A percentile compares a stretch with the other conserved stretches of the same genome.
These are phyloP conservation scores for Steatocranus sp. DNA, from an alignment of 2,797 vertebrate species.

Conservation along the genomic window DNA sequence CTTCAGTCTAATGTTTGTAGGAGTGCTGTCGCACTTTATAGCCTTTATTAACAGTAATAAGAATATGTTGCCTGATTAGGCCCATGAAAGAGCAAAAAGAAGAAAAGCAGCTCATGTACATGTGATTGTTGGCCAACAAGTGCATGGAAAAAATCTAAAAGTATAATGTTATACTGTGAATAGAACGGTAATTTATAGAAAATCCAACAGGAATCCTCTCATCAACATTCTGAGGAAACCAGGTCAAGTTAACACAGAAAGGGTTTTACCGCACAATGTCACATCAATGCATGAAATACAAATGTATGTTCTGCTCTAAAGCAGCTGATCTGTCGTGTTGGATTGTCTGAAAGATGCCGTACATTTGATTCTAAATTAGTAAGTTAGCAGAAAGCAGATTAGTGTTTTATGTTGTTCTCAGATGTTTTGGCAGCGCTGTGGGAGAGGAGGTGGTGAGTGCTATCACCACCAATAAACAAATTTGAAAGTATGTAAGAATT, in stretches of 20 bases:
- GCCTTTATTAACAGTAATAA: background rate
- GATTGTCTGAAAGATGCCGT: background rate
- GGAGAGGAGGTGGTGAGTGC: background rate
- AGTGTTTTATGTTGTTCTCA: background rate
- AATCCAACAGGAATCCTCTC: background rate
- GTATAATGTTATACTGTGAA: rapidly evolving
- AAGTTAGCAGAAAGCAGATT: background rate
- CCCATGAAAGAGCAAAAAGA: background rate
- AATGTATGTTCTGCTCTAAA: background rate
- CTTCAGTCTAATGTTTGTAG: background rate
- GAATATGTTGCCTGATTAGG: background rate
- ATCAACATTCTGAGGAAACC: background rate
- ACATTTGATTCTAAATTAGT: background rate
- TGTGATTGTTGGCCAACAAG: background rate
- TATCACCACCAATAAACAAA: background rate
- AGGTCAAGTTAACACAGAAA: background rate
- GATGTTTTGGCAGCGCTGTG: background rate
- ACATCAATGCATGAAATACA: background rate
- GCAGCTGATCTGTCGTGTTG: background rate
- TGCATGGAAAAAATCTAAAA: background rate
- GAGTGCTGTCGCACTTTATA: background rate
- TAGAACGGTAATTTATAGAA: too few species aligned
- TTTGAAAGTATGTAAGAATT: background rate
- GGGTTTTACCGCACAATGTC: rapidly evolving
- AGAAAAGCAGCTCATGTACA: background rate